Evolutionary conservation across 2,888 invertebrate genomes (phyloP), one percentile per base, ranked within the genome.

Genomic region (Calliopum simillimum): DNA sequence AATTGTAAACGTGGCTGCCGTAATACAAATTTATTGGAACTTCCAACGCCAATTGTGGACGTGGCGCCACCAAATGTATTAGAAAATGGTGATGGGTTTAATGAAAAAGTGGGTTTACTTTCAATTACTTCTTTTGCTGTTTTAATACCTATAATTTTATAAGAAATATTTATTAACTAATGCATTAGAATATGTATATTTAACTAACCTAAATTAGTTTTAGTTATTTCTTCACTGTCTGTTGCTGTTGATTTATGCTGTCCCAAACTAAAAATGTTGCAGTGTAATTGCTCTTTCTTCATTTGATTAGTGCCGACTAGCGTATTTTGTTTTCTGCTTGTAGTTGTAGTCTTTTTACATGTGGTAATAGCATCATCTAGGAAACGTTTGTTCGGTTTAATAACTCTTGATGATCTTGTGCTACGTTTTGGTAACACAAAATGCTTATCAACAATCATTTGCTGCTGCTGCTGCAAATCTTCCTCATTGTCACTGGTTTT

Each of bases 301-400:
- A 33, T 33, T 61, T 55, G 67, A 13, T 53, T 53, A 53, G n/a
- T 56, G 44, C 4, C 61, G 21, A 53, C 14, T 61, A 46, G 68
- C n/a, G 65, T 46, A 16, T 23, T 21, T 19, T 61, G 44, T 46
- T 46, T 19, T 6, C 67, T 58, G 58, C n/a, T 12, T 16, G n/a
- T 19, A 43, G 53, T 16, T 25, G 21, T 41, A 47, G 69, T 25
- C 47, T 71, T 68, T 73, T 72, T 83, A 71, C 74, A 81, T 73
- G 79, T 80, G 8, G 33, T 8, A 25, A 89, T 90, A 74, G 90
- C 90, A 72, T 90, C 90, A 80, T 93, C 93, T 68, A 94, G 89
- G 80, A 95, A 93, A 76, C 93, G 90, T 86, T 95, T 96, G 81
- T 94, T 95, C 51, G 96, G 95, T 84, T 94, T 96, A 67, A 95